Percentiles rank a stretch among this genome's conserved stretches.
Conservation (phyloP, 2,888 invertebrate genomes). For the Eledone cirrhosa region DNA sequence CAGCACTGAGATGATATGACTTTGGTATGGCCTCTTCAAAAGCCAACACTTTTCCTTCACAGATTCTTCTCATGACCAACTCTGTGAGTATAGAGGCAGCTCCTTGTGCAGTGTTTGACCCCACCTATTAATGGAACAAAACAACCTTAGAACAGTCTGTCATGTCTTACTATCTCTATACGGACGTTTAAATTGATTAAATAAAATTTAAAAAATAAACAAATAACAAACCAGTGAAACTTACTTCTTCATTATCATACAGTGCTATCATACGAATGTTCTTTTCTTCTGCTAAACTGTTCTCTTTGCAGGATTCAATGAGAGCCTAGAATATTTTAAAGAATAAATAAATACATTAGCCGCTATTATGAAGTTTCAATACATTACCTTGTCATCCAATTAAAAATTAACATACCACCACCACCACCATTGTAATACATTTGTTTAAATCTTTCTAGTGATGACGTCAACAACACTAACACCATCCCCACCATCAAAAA, state of each 20-base stretch:
- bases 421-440: too few relatives aligned
- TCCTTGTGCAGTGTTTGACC: conserved; percentile 69
- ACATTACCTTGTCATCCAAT: too few relatives aligned
- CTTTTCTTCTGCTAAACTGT: conserved; percentile 59
- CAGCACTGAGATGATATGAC: conserved; percentile 67
- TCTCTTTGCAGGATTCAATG: conserved; percentile 60
- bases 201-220: neutral
- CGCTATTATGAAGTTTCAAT: too few relatives aligned
- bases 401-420: too few relatives aligned
- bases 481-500: too few relatives aligned
- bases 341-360: too few relatives aligned
- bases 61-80: conserved; percentile 66
- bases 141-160: neutral
- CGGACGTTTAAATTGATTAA: too few relatives aligned
- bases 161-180: too few relatives aligned
- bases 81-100: conserved; percentile 68
- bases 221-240: neutral
- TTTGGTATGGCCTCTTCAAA: conserved; percentile 68
- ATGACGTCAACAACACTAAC: too few relatives aligned
- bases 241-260: conserved; percentile 70
- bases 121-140: conserved; percentile 60
- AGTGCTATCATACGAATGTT: conserved; percentile 68
- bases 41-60: conserved; percentile 45
- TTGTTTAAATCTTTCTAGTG: too few relatives aligned
- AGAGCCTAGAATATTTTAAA: conserved; percentile 57